phyloP scores from a whole-genome alignment of 2,888 invertebrate genomes.

The Plebejus argus region DNA sequence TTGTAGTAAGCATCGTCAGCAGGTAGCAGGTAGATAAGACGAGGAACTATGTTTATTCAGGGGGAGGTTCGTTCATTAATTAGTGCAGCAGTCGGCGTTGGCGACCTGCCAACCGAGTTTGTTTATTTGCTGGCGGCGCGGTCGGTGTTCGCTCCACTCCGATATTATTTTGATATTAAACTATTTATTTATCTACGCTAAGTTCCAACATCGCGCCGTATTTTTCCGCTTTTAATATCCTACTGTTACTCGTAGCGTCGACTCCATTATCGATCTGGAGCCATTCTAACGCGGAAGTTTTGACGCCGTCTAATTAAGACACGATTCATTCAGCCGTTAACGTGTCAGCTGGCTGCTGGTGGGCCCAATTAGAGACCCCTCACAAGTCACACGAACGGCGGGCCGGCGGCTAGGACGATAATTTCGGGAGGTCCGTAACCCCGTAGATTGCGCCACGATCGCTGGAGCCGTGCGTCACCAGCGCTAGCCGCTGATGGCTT shows the following conservation, averaged over 20 bases:
- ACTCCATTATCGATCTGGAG: neutral
- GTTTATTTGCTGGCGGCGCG: constrained; percentile 9
- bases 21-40: neutral
- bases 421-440: constrained; percentile 1
- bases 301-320: neutral
- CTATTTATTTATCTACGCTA: constrained; percentile 11
- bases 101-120: constrained; percentile 4
- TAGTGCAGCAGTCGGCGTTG: constrained; percentile 12
- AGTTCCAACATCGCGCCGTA: neutral
- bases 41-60: neutral
- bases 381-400: neutral
- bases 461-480: neutral
- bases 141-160: neutral
- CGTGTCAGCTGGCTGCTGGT: neutral
- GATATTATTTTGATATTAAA: constrained; percentile 13
- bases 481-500: constrained; percentile 12
- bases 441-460: constrained; percentile 9
- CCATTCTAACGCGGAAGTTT: neutral
- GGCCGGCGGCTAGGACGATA: neutral
- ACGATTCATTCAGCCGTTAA: neutral
- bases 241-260: neutral
- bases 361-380: neutral
- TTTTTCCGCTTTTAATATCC: constrained; percentile 3
- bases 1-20: neutral
- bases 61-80: constrained; percentile 21